Conservation (phyloP, 30 jellyfish, hydroid and myxozoan genomes). For the Hydractinia symbiolongicarpus region DNA sequence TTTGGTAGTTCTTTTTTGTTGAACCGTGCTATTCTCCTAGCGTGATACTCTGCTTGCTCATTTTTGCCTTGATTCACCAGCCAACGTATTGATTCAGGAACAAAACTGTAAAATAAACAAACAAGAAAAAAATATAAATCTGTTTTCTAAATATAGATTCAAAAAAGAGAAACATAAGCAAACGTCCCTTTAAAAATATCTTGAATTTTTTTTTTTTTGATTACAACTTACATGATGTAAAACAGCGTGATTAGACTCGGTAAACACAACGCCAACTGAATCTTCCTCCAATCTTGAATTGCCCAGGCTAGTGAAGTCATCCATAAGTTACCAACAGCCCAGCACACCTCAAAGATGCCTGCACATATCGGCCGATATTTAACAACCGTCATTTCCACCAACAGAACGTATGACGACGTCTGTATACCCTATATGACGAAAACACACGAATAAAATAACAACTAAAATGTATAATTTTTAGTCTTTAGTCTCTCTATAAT, state of each 20-base stretch:
- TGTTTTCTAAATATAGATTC: too few species aligned
- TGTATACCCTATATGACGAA: constrained; percentile 61
- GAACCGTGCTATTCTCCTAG: constrained; percentile 43
- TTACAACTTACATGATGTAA: constrained; percentile 48
- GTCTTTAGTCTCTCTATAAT: too few species aligned
- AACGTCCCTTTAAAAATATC: background rate
- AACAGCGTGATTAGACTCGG: constrained; percentile 69
- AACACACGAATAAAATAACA: background rate
- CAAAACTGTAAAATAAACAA: constrained; percentile 25
- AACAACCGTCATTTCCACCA: constrained; percentile 71
- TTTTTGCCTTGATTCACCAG: constrained; percentile 45
- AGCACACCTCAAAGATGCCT: constrained; percentile 72
- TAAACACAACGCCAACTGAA: constrained; percentile 74
- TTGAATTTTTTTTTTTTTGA: background rate
- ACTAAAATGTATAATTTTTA: too few species aligned
- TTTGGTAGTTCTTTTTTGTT: constrained; percentile 41
- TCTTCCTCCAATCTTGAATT: constrained; percentile 71
- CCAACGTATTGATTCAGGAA: constrained; percentile 93
- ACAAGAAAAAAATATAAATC: too few species aligned
- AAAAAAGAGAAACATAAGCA: background rate
- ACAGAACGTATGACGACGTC: constrained; percentile 64
- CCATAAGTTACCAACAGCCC: constrained; percentile 95
- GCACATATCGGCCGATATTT: constrained; percentile 54
- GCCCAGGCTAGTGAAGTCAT: constrained; percentile 86
- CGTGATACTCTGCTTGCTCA: constrained; percentile 48